Conservation (phyloP, 2,797 vertebrate species). For the Enteromius unitaeniatus region DNA sequence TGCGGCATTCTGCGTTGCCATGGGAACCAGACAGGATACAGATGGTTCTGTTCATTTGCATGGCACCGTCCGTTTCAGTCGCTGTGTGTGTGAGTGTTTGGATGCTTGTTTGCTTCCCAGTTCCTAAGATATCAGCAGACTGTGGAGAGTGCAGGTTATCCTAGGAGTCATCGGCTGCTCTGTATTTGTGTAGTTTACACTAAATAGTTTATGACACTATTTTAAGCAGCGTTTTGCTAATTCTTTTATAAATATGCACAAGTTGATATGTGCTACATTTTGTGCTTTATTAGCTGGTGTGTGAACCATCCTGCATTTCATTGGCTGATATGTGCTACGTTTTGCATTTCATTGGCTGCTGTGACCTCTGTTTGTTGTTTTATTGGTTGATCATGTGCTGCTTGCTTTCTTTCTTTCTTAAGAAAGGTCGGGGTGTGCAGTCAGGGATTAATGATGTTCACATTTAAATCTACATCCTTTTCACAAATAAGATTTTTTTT, state of each 20-base stretch:
- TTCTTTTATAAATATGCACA: background rate
- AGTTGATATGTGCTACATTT: background rate
- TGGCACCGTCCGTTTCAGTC: background rate
- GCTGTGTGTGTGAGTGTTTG: background rate
- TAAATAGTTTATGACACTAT: background rate
- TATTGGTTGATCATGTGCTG: background rate
- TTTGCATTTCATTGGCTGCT: background rate
- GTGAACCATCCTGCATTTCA: background rate
- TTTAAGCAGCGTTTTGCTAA: background rate
- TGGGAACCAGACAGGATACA: background rate
- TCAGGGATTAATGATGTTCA: slow-evolving; percentile 36
- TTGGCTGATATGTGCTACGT: background rate
- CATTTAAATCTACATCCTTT: background rate
- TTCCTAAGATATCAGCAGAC: background rate
- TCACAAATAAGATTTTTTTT: background rate
- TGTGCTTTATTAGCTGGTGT: background rate
- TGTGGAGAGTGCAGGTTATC: background rate
- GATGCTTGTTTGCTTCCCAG: background rate
- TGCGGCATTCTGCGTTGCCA: slow-evolving; percentile 7
- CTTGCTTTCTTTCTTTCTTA: background rate
- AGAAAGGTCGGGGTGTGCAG: slow-evolving; percentile 14
- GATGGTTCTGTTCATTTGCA: slow-evolving; percentile 8
- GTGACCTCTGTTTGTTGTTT: background rate
- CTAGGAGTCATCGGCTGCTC: background rate
- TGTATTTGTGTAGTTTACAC: background rate